Evolutionary conservation across 2,113 vertebrate species (phyloP), one percentile per base, ranked within the genome.

Genomic region (Nothocercus julius): DNA sequence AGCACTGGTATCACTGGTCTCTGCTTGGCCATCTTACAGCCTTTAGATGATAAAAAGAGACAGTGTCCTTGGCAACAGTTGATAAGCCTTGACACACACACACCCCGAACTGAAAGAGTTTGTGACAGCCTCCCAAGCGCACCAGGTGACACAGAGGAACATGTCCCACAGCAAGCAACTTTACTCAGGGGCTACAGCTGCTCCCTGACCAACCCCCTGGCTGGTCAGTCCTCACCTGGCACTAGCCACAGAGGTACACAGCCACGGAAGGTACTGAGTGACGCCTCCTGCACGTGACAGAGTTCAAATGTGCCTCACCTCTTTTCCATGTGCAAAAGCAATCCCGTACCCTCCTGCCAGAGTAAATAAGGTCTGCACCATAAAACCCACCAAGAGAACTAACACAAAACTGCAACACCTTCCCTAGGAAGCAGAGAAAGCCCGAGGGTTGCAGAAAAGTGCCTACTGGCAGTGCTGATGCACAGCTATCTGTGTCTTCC

Each of bases 221-320:
- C 68, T 67, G 76, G 38, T 86, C 90, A 70, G 13, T 47, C 51
- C 51, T 25, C 79, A 42, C 10, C 47, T 66, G 64, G 74, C 66
- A 84, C 77, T 22, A 42, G 53, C 66, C 62, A 66, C 14, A 4
- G 32, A 94, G 64, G 40, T 64, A 83, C 56, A 54, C 61, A 38
- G 53, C 13, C 64, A 75, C 80, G 79, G 61, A 89, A 58, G 54
- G 28, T 69, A 36, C 88, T 78, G 78, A 1, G 1, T 28, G 67
- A 67, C 38, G 19, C 32, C 58, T 84, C 22, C 49, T 80, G 66
- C 27, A 62, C 17, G n/a, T 36, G 73, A 90, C 34, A 32, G 69
- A 89, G 62, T 53, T 88, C 90, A 92, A 62, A 78, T 40, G 63
- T 30, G 83, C 82, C 82, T 86, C 69, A 88, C 22, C n/a, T 64